These are phyloP conservation scores for Coptodon rendalli DNA, from an alignment of 2,113 vertebrate species.

Conservation along the genomic window DNA sequence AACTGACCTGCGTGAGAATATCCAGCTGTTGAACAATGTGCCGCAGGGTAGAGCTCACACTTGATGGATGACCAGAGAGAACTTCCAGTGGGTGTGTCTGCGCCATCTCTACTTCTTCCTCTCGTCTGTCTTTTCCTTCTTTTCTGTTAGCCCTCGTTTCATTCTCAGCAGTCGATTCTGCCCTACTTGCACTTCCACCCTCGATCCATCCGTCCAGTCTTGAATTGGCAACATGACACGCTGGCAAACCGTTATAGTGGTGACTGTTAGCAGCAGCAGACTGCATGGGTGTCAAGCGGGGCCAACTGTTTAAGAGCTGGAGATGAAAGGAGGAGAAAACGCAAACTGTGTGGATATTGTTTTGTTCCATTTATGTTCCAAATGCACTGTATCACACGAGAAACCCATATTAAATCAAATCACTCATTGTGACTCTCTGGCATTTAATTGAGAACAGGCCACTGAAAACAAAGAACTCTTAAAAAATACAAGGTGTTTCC, in stretches of 20 bases:
- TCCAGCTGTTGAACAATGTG: constrained; percentile 86
- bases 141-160: neutral
- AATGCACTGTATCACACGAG: neutral
- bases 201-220: neutral
- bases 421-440: neutral
- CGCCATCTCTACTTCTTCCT: neutral
- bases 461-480: neutral
- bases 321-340: neutral
- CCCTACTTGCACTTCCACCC: neutral
- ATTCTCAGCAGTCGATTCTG: neutral
- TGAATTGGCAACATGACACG: neutral
- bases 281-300: neutral
- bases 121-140: constrained; percentile 24
- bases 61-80: constrained; percentile 43
- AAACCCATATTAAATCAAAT: neutral
- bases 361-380: neutral
- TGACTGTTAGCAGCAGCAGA: neutral
- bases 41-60: constrained; percentile 72
- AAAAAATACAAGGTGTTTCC: neutral
- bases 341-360: neutral
- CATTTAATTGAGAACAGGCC: neutral
- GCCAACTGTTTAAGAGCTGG: neutral
- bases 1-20: constrained; percentile 83
- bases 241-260: neutral
- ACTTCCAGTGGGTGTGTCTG: constrained; percentile 33